Percentiles rank a stretch among this genome's conserved stretches.
These are phyloP conservation scores for Calliscelio sp. DNA, from an alignment of 2,888 invertebrate genomes.

Conservation along the genomic window DNA sequence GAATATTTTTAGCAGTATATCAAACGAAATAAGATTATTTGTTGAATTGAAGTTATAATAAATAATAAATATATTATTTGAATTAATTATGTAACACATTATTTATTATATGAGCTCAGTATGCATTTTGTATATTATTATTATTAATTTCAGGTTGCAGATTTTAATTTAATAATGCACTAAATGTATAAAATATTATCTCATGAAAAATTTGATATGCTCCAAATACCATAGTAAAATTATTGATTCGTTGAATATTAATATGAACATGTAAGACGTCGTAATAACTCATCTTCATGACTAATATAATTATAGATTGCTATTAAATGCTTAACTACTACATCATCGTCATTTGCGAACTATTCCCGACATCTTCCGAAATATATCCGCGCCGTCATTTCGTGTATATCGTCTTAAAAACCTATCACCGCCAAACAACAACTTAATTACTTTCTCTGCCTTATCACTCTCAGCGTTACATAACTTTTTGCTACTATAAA, in stretches of 20 bases:
- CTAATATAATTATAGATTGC: conserved; percentile 55
- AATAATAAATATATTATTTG: no score
- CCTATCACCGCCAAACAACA: conserved; percentile 24
- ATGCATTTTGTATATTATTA: no score
- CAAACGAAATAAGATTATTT: no score
- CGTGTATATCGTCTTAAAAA: conserved; percentile 5
- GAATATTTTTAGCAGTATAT: no score
- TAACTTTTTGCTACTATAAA: conserved; percentile 34
- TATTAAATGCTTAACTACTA: conserved; percentile 45
- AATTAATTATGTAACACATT: no score
- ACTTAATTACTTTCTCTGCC: conserved; percentile 31
- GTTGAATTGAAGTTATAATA: no score
- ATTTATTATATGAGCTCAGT: no score
- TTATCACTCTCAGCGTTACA: conserved; percentile 30
- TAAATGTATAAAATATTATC: no score
- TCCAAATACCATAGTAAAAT: conserved; percentile 28
- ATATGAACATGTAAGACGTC: conserved; percentile 29
- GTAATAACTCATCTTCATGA: conserved; percentile 44
- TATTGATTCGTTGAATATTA: conserved; percentile 48
- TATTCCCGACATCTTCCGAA: conserved; percentile 26
- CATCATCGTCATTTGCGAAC: conserved; percentile 42
- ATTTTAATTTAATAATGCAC: no score
- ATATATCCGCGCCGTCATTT: not conserved
- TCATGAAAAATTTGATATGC: no score
- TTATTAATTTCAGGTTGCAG: no score